Base-by-base conservation (phyloP, 2,888 invertebrate genomes). In the Hydropsyche betteni region DNA sequence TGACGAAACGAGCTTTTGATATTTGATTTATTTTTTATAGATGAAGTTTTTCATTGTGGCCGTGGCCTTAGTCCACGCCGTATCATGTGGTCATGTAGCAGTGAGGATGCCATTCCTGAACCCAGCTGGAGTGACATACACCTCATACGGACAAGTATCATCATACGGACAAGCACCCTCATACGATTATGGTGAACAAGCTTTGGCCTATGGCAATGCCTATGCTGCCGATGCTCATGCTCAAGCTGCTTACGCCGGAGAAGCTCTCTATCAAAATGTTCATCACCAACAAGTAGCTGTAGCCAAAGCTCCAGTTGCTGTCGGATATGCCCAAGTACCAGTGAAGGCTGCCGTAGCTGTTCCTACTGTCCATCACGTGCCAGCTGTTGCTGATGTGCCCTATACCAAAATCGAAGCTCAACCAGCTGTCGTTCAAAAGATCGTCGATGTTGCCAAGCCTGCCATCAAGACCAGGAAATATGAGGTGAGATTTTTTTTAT, bases 381-480 rank as follows among this genome's bases (percentile, higher is more conserved):
- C 85, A 36, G 85, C 85, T 24, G 84, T 86, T 2, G 86, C 86
- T 75, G 85, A 87, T 78, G 84, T 87, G 2, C 88, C 88, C 52
- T 84, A 87, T 5, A 86, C 87, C 12, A 85, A 85, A 34, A 82
- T 84, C 78, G 84, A 86, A 79, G 84, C 85, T 71, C 86, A 87
- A 55, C 89, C 86, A 4, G 85, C 87, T 16, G 83, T 88, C 24
- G 83, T 87, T 68, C 86, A 89, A 79, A 88, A 89, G 79, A 86
- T 88, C 64, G 84, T 90, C 12, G 89, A 90, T 80, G 88, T 90
- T 24, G 87, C 88, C 5, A 89, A 89, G 80, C 89, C 89, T 0
- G 89, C 89, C 3, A 84, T 87, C 7, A 88, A 89, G 79, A 89
- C 89, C 34, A 87, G 88, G 74, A 89, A 88, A 78, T 87, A 86